phyloP scores from a whole-genome alignment of 2,888 invertebrate species.

The Ectemnius cavifrons region DNA sequence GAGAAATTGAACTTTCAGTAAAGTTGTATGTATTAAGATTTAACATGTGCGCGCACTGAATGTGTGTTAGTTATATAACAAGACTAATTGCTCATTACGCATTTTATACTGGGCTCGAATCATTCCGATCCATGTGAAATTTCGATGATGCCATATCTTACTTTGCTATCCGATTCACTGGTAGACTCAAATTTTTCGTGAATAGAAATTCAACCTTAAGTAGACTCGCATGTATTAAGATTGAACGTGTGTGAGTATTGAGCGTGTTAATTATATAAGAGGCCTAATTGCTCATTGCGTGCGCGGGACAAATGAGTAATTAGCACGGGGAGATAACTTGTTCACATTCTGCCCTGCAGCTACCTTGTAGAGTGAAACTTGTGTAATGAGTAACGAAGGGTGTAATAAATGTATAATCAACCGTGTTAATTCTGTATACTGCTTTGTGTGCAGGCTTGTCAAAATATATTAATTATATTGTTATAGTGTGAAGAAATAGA shows the following conservation, averaged over 20 bases:
- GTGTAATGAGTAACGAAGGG: conserved; percentile 71
- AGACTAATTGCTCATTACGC: conserved; percentile 27
- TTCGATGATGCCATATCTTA: no score
- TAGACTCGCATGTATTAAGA: no score
- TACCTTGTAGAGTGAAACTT: conserved; percentile 58
- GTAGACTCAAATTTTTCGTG: no score
- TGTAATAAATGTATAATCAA: conserved; percentile 63
- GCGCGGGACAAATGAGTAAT: conserved; percentile 67
- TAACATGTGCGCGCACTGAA: neutral
- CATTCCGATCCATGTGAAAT: no score
- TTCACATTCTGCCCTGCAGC: conserved; percentile 40
- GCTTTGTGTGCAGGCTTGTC: no score
- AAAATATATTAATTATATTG: no score
- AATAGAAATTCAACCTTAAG: no score
- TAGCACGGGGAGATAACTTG: conserved; percentile 46
- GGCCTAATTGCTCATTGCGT: conserved; percentile 31
- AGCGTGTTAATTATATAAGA: conserved; percentile 39
- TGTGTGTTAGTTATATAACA: conserved; percentile 40
- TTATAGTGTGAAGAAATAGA: no score
- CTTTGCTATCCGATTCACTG: no score
- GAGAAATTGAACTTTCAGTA: no score
- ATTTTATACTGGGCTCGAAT: no score
- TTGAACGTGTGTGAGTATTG: neutral
- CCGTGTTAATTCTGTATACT: conserved; percentile 33
- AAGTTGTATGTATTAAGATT: no score